Base-by-base conservation (phyloP, 2,888 invertebrate genomes). In the Caenorhabditis sulstoni region DNA sequence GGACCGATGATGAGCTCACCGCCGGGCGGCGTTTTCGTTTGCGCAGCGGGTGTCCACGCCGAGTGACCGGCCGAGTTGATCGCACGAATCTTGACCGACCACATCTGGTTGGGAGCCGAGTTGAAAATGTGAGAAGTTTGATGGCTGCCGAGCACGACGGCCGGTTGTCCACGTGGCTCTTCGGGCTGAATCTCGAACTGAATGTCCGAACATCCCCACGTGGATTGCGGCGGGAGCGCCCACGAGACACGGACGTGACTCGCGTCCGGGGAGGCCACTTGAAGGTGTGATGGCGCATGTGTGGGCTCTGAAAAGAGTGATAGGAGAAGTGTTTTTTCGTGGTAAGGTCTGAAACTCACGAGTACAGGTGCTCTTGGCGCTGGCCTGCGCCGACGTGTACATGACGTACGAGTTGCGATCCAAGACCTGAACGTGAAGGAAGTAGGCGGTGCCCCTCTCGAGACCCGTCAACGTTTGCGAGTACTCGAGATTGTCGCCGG, bases 361-460 rank as follows among this genome's bases (percentile, higher is more conserved):
- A 22, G 68, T 58, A 64, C 90, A 90, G 20, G 73, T 79, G 41
- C 86, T 85, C 47, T 79, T 77, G 12, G 90, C 88, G 11, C 73
- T 79, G 1, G 87, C 83, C 66, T 88, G 87, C 8, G 87, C 84
- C 23, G 87, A 88, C 9, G 87, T 87, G 78, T 87, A 90, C 76
- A 90, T 86, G n/a, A 89, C 88, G 67, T 88, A 88, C 20, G 89
- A 89, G 81, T 88, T 89, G 23, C 89, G 79, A 64, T 90, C 90
- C 37, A 90, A 67, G 5, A 81, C 81, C 50, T 86, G 85, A 23
- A 87, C 82, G 62, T 86, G 85, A 22, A 88, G 80, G 50, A 70
- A 79, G 71, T 90, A 90, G 14, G 81, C 82, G 50, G 82, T 70
- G 22, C 89, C 90, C 8, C 82, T 73, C 41, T 84, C 80, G 3